These are phyloP conservation scores for Mobula hypostoma DNA, from an alignment of 2,113 vertebrate genomes.

Conservation along the genomic window DNA sequence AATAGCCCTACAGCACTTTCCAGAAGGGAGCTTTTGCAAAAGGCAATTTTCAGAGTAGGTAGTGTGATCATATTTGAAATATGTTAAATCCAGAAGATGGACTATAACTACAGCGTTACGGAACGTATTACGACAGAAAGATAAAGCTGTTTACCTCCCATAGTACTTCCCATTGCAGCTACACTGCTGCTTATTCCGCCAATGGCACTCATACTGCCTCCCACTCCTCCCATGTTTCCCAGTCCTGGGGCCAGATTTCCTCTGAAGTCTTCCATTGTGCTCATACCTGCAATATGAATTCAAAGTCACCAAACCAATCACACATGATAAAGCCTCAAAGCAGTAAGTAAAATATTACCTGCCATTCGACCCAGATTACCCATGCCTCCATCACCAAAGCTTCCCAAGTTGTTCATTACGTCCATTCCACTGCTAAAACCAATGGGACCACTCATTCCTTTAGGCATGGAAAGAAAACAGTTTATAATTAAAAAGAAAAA, in stretches of 20 bases:
- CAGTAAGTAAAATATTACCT: conserved; percentile 58
- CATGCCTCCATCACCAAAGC: conserved; percentile 71
- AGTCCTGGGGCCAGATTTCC: conserved; percentile 42
- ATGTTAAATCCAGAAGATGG: conserved; percentile 36
- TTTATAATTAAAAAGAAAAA: not conserved
- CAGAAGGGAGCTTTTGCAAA: too few relatives aligned
- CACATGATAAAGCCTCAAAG: not conserved
- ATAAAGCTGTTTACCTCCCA: conserved; percentile 46
- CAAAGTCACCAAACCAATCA: not conserved
- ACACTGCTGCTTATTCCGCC: conserved; percentile 36
- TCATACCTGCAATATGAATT: conserved; percentile 39
- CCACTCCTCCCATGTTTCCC: conserved; percentile 41
- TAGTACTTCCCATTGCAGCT: conserved; percentile 40
- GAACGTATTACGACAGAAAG: not conserved
- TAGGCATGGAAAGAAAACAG: conserved; percentile 43
- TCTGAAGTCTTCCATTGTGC: conserved; percentile 45
- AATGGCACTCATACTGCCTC: conserved; percentile 39
- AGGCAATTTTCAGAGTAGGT: not conserved
- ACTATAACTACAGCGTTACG: not conserved
- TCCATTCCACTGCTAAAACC: conserved; percentile 79
- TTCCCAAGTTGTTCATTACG: conserved; percentile 79
- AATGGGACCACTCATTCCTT: conserved; percentile 63
- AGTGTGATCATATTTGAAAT: not conserved
- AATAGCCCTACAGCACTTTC: too few relatives aligned
- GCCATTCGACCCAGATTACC: conserved; percentile 78